phyloP scores from a whole-genome alignment of 2,113 vertebrate species.

The Silurus meridionalis region DNA sequence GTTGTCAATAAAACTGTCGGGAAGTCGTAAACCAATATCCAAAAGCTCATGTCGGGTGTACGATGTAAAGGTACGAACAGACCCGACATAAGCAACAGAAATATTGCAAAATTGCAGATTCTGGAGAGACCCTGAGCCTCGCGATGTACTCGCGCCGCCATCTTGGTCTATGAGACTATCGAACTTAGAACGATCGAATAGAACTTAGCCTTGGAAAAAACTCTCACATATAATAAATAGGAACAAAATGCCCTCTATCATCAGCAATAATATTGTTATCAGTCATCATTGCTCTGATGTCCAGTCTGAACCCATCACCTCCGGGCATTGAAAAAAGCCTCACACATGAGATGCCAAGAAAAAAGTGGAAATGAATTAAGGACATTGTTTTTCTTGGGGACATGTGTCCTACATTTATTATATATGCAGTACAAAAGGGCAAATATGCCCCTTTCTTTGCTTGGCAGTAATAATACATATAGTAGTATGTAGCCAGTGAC shows the following conservation, averaged over 20 bases:
- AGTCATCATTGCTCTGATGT: conserved; percentile 99
- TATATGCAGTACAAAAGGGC: not conserved
- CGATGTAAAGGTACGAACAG: too few species aligned
- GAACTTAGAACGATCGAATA: too few species aligned
- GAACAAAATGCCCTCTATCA: conserved; percentile 69
- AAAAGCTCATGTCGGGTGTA: too few species aligned
- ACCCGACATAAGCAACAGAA: too few species aligned
- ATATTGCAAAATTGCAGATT: too few species aligned
- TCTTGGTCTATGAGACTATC: too few species aligned
- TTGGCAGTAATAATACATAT: conserved; percentile 78
- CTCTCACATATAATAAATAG: conserved; percentile 73
- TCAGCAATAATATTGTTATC: conserved; percentile 81
- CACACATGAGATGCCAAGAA: too few species aligned
- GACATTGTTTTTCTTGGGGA: conserved; percentile 61
- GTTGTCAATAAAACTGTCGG: too few species aligned
- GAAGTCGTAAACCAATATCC: too few species aligned
- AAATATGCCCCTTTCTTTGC: conserved; percentile 59
- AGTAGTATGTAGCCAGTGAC: conserved; percentile 82
- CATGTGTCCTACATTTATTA: conserved; percentile 89
- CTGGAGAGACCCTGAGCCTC: too few species aligned
- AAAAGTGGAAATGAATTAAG: too few species aligned
- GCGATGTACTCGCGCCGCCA: too few species aligned
- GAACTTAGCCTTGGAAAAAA: conserved; percentile 39
- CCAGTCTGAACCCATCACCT: conserved; percentile 96
- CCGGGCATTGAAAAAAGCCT: conserved; percentile 79